Base-by-base conservation (phyloP, 2,113 vertebrate genomes). In the Pedetes capensis region DNA sequence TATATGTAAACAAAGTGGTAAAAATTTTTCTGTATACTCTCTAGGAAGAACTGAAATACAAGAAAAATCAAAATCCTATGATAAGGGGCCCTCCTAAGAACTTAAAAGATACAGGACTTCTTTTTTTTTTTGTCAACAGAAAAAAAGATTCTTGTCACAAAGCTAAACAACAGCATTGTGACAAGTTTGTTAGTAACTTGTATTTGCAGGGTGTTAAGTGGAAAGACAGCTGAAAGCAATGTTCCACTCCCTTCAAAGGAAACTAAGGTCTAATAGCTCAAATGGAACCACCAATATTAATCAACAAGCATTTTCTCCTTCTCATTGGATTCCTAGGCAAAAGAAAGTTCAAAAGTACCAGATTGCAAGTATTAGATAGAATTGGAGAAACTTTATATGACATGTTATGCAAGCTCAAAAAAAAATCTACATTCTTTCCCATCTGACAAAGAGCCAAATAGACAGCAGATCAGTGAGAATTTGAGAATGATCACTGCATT, bases 1-100 rank as follows among this genome's bases (percentile, higher is more conserved):
- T 23, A 66, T 95, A 91, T 16, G 42, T 88, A 91, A 86, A 63
- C 61, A 93, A 95, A 66, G 74, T 95, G 16, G 79, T 96, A 72
- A 87, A 85, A 55, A 82, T 87, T 69, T 66, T 95, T 76, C 53
- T 95, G 29, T 10, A 71, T 88, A 27, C 66, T 59, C 87, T 93
- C 47, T 74, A 81, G 29, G 89, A 69, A 42, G 39, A 92, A 82
- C 47, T 95, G 42, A 18, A 59, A 53, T 18, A 23, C 22, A 63
- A 82, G 53, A 87, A 94, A 82, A 66, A 81, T 44, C 53, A 47
- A 83, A 91, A 82, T 66, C 18, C 51, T 64, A 80, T 20, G 29
- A 71, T 69, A n/a, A 34, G 5, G 47, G 42, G 34, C 23, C 32
- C 39, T 89, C 53, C 59, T 29, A 74, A 59, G 37, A 76, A 42